These are phyloP conservation scores for Frankliniella intonsa DNA, from an alignment of 2,888 invertebrate genomes.

Conservation along the genomic window DNA sequence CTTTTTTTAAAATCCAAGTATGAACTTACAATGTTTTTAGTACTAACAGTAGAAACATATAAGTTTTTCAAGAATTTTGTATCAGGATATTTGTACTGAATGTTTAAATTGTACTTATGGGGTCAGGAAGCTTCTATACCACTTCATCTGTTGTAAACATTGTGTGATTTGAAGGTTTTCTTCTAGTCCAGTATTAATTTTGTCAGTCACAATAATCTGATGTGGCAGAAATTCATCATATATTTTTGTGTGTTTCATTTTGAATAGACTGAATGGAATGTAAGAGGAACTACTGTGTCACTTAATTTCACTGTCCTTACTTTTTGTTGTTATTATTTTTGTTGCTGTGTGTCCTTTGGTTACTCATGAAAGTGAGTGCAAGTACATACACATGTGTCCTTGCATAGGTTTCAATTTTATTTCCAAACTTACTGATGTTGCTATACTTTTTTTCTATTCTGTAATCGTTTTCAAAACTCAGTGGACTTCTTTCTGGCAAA, in stretches of 20 bases:
- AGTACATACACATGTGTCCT: neutral
- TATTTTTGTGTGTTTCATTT: neutral
- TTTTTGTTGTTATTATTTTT: neutral
- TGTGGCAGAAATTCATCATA: neutral
- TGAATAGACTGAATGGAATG: slow-evolving; percentile 7
- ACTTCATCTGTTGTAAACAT: no score
- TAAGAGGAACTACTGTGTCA: neutral
- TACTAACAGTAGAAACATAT: no score
- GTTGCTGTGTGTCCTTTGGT: neutral
- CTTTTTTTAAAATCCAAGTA: no score
- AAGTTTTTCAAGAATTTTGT: no score
- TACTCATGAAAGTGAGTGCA: neutral
- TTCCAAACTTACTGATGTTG: neutral
- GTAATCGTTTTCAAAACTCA: neutral
- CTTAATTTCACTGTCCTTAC: neutral
- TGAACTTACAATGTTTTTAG: no score
- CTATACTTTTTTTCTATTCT: neutral
- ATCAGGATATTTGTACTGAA: neutral
- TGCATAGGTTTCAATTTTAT: neutral
- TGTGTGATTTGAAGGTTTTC: neutral
- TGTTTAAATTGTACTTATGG: neutral
- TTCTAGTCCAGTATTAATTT: slow-evolving; percentile 10
- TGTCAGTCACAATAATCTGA: neutral
- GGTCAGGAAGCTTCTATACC: neutral
- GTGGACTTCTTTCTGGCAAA: no score